Evolutionary conservation across 2,113 vertebrate genomes (phyloP), one percentile per base, ranked within the genome.

Genomic region (Meriones unguiculatus): DNA sequence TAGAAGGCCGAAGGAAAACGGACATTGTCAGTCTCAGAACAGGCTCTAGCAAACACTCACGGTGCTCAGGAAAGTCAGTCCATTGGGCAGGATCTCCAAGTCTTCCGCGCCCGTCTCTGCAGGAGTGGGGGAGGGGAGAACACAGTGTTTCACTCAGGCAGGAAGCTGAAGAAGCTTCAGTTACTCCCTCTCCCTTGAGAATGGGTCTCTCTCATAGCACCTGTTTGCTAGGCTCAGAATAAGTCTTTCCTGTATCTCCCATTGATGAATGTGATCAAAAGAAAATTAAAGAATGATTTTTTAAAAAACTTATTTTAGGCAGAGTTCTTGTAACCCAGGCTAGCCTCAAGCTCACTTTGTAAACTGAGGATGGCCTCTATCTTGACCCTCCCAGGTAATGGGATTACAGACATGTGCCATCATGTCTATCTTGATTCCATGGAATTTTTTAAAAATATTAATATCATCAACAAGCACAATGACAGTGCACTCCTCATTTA

Each of bases 51-150:
- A 15, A 65, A 81, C 70, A 98, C 99, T 98, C 97, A 99, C 99
- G 0, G 98, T 92, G 72, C 98, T 99, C 88, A 99, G 97, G 95
- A 99, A 98, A 95, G 98, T 97, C 93, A 99, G 82, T 24, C 99
- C 99, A 92, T 98, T 98, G 69, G 98, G 98, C 90, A 99, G 98
- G 72, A 99, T 98, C 57, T 98, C 98, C 0, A 99, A 97, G 94
- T 99, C 99, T 97, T 99, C 99, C 22, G 99, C 98, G 0, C 99
- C 99, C 10, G 1, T 0, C 76, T 99, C 99, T 99, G 97, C 96
- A 93, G 95, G 94, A 87, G 59, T 97, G 38, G 97, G 28, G 92
- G 13, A 4, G 84, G 84, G 41, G 0, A 87, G 14, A 15, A 24
- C 22, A 50, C 62, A 12, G 2, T 70, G 5, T 30, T 87, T 64